These are phyloP conservation scores for Eclectus roratus DNA, from an alignment of 2,113 vertebrate species.

Conservation along the genomic window DNA sequence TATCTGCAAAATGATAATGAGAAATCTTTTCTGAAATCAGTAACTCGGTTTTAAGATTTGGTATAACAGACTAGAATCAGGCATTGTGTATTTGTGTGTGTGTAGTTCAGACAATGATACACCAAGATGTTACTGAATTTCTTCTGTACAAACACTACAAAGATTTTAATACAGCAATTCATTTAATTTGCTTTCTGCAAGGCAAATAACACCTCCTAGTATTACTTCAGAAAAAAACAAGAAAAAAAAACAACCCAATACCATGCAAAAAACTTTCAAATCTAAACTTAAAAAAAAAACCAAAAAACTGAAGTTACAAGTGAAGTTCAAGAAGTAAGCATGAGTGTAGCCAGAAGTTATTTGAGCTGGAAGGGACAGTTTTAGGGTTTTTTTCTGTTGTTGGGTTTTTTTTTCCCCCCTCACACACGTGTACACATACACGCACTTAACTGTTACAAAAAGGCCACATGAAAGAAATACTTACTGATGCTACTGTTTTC, in stretches of 20 bases:
- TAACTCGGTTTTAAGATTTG: background rate
- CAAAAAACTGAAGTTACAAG: background rate
- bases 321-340: background rate
- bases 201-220: background rate
- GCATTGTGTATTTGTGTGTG: no score
- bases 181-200: background rate
- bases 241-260: background rate
- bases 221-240: background rate
- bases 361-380: background rate
- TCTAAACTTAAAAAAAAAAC: background rate
- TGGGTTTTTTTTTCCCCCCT: rapidly evolving
- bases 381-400: background rate
- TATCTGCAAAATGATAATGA: conserved; percentile 64
- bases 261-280: background rate
- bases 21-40: background rate
- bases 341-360: background rate
- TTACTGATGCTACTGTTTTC: conserved; percentile 85
- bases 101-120: background rate
- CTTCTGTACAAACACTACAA: background rate
- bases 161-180: background rate
- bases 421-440: rapidly evolving
- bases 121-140: background rate
- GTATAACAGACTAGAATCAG: background rate
- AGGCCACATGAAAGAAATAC: conserved; percentile 49
- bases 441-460: background rate